Conservation (phyloP, 2,888 invertebrate species). For the Caenorhabditis uteleia region DNA sequence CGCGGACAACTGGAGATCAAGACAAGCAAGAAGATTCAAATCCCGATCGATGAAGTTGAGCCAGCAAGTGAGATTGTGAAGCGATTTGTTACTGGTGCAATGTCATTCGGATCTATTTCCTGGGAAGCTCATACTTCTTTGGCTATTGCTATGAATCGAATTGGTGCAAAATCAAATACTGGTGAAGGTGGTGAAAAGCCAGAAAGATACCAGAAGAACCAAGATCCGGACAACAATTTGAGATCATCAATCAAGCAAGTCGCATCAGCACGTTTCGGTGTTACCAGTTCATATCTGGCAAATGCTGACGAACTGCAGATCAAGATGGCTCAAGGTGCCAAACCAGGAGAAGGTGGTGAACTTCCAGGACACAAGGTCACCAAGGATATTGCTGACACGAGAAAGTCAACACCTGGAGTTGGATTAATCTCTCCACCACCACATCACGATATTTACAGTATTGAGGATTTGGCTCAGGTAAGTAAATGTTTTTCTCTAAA, state of each 20-base stretch:
- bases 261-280: slow-evolving; percentile 96
- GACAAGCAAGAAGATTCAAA: slow-evolving; percentile 78
- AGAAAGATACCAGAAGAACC: slow-evolving; percentile 76
- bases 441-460: slow-evolving; percentile 99
- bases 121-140: slow-evolving; percentile 92
- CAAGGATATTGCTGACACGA: slow-evolving; percentile 89
- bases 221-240: slow-evolving; percentile 82
- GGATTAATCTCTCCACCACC: slow-evolving; percentile 98
- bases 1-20: slow-evolving; percentile 90
- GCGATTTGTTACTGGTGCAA: slow-evolving; percentile 89
- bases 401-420: slow-evolving; percentile 94
- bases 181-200: slow-evolving; percentile 88
- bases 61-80: slow-evolving; percentile 92
- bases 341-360: slow-evolving; percentile 98
- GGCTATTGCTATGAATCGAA: slow-evolving; percentile 95
- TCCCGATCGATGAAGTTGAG: slow-evolving; percentile 87
- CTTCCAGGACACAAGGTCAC: slow-evolving; percentile 88
- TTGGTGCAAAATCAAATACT: slow-evolving; percentile 97
- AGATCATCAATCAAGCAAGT: slow-evolving; percentile 94
- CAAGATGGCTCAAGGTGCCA: slow-evolving; percentile 96
- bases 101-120: slow-evolving; percentile 96
- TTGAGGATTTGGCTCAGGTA: slow-evolving; percentile 93
- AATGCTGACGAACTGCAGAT: slow-evolving; percentile 98
- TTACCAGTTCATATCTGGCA: slow-evolving; percentile 93
- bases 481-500: no score